Conservation (phyloP, 2,888 invertebrate genomes). For the Hydropsyche betteni region DNA sequence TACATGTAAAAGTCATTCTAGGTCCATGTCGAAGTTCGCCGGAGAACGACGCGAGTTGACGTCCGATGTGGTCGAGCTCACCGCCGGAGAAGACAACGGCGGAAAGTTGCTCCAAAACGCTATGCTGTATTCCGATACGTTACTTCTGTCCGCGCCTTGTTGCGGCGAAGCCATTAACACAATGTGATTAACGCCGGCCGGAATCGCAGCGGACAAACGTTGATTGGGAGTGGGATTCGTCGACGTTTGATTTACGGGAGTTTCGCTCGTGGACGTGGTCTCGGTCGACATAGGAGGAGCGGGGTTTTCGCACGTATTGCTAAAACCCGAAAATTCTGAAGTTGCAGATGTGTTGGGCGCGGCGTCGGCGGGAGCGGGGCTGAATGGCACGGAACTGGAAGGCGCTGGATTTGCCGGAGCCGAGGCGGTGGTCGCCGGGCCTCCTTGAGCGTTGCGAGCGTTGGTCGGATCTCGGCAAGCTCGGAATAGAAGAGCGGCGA, state of each 20-base stretch:
- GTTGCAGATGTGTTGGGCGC: background rate
- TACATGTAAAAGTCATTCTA: constrained; percentile 56
- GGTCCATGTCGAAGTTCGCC: constrained; percentile 62
- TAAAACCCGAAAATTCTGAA: background rate
- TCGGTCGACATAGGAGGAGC: background rate
- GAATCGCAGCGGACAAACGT: constrained; percentile 8
- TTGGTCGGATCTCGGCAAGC: constrained; percentile 42
- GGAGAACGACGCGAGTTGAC: constrained; percentile 55
- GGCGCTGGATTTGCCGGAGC: constrained; percentile 13
- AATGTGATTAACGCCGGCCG: constrained; percentile 13
- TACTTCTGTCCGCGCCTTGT: background rate
- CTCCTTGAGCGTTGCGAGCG: background rate
- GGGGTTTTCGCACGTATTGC: background rate
- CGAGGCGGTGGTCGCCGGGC: background rate
- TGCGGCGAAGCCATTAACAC: constrained; percentile 8
- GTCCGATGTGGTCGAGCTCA: constrained; percentile 56
- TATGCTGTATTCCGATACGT: constrained; percentile 9
- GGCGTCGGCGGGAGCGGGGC: constrained; percentile 11
- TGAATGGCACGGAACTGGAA: constrained; percentile 8
- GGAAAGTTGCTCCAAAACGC: background rate
- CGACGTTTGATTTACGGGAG: background rate
- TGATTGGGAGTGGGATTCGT: background rate
- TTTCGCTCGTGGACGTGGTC: background rate
- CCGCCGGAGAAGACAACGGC: constrained; percentile 30
- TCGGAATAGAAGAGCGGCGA: constrained; percentile 45